phyloP scores from a whole-genome alignment of 2,888 invertebrate genomes.

The Coelopa pilipes region DNA sequence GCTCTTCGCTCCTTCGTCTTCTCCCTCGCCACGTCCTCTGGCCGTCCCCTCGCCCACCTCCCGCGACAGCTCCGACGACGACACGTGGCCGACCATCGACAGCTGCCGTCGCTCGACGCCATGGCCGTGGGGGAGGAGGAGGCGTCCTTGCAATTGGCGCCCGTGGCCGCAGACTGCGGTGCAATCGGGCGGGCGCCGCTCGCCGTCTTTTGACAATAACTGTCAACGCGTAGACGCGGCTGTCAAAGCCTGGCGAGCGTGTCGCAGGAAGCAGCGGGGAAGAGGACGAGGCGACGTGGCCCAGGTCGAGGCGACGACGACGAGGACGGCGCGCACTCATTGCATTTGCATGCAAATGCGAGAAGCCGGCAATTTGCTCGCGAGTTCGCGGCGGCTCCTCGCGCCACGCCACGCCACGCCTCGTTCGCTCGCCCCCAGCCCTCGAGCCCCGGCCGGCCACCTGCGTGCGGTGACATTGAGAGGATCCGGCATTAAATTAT shows the following conservation, averaged over 20 bases:
- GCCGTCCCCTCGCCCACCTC: too few species aligned
- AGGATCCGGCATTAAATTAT: conserved; percentile 41
- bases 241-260: neutral
- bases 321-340: neutral
- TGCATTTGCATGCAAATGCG: conserved; percentile 16
- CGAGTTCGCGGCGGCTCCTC: conserved; percentile 17
- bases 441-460: neutral
- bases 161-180: too few species aligned
- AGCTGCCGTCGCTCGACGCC: too few species aligned
- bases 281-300: too few species aligned
- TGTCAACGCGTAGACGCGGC: conserved; percentile 6
- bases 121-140: too few species aligned
- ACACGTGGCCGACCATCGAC: too few species aligned
- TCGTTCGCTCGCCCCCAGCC: neutral
- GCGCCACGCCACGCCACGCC: conserved; percentile 38
- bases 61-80: too few species aligned
- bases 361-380: neutral
- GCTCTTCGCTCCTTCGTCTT: too few species aligned
- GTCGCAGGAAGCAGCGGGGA: too few species aligned
- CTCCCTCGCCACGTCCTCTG: too few species aligned
- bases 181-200: neutral
- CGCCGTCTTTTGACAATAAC: conserved; percentile 8
- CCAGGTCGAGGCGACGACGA: too few species aligned
- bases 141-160: too few species aligned
- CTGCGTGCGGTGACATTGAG: conserved; percentile 33